phyloP scores from a whole-genome alignment of 2,113 vertebrate genomes.

The Arothron firmamentum region DNA sequence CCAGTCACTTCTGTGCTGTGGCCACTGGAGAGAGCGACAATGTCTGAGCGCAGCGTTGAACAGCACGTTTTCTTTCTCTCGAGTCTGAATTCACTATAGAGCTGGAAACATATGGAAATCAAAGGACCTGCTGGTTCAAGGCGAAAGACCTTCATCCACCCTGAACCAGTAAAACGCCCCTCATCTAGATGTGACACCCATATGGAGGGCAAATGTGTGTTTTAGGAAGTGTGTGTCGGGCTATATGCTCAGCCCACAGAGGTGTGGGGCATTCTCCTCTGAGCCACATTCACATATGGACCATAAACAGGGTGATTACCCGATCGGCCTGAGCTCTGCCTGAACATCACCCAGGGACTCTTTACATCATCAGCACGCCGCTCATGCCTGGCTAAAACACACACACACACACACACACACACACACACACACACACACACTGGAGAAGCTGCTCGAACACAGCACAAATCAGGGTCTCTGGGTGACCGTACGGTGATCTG shows the following conservation, averaged over 20 bases:
- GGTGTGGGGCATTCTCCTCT: constrained; percentile 50
- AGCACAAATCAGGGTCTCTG: constrained; percentile 58
- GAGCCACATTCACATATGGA: constrained; percentile 76
- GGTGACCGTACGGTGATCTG: constrained; percentile 65
- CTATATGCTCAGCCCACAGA: constrained; percentile 45
- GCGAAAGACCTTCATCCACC: constrained; percentile 5
- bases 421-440: constrained; percentile 31
- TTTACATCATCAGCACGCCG: constrained; percentile 71
- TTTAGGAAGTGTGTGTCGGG: constrained; percentile 26
- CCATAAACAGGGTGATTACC: constrained; percentile 79
- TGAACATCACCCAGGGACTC: constrained; percentile 76
- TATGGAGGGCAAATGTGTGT: constrained; percentile 20
- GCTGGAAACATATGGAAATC: no score
- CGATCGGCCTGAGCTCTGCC: constrained; percentile 70
- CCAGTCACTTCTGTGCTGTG: no score
- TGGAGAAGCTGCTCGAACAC: constrained; percentile 10
- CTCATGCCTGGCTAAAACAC: constrained; percentile 69
- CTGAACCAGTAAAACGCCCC: constrained; percentile 38
- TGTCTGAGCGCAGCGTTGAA: no score
- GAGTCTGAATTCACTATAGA: not conserved
- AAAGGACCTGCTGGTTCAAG: no score
- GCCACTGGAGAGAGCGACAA: no score
- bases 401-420: constrained; percentile 60
- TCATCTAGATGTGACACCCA: constrained; percentile 35
- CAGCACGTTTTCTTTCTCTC: no score